Evolutionary conservation across 2,113 vertebrate genomes (phyloP), one percentile per base, ranked within the genome.

Genomic region (Festucalex cinctus): DNA sequence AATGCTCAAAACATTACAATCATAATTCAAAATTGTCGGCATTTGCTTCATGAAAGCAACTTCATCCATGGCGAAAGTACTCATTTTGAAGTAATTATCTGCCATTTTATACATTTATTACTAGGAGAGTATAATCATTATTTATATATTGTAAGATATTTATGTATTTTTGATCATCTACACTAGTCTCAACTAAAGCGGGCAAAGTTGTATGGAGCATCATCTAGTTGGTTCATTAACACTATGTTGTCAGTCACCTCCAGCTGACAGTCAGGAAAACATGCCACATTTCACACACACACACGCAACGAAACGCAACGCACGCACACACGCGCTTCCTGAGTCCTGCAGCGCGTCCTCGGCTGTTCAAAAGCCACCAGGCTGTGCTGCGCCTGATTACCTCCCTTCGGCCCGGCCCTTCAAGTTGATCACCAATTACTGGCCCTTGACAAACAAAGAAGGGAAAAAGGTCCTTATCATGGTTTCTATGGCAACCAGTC

Each of bases 361-460:
- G 37, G 28, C 68, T 68, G 57, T 49, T 61, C 24, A 1, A 70
- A 77, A 76, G 64, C 57, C 32, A 54, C 53, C 14, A 22, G 74
- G 75, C 71, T 67, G 69, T 13, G 1, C 61, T 76, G 74, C 32
- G 10, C 56, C 62, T 78, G 74, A 79, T 76, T 76, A 24, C 32
- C 65, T 3, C 65, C 71, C 63, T 72, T 44, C 37, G 66, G 65
- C 70, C 63, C 69, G 81, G 77, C 74, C 82, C 78, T 54, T 70
- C 59, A 46, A 72, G 61, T 83, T 82, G 79, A 87, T 85, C 81
- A 83, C 73, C 84, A 83, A 85, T 87, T 87, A 88, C 84, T 81
- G 67, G 63, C 71, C 71, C 71, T 80, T 7, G 0, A 49, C 32
- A 63, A 68, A 62, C 41, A 53, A 65, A 39, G 60, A 46, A 37